Base-by-base conservation (phyloP, 2,888 invertebrate genomes). In the Tetrapedia diversipes region DNA sequence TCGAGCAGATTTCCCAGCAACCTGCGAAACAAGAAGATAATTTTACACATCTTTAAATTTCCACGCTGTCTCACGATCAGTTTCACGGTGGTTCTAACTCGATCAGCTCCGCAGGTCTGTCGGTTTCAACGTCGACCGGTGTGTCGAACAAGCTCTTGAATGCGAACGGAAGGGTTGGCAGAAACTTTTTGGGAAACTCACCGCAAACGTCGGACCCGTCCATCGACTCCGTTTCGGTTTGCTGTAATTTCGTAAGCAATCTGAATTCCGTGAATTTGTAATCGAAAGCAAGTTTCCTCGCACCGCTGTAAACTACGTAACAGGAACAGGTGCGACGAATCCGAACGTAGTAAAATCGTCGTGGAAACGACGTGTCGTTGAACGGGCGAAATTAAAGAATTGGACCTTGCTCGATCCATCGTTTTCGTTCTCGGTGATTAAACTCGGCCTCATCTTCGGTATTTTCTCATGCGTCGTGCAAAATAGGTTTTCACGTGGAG, bases 161-260 rank as follows among this genome's bases (percentile, higher is more conserved):
- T 41, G 53, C 43, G 14, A 67, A 37, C 8, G 87, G 87, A 49
- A 89, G 77, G 16, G 85, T 83, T 14, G 71, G 69, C 65, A 81
- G 39, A 37, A 72, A 73, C 37, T 57, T 64, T 53, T 47, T 45
- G n/a, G 14, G n/a, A 6, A 32, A 27, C 14, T 49, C 60, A 14
- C 19, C 53, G 59, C 27, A 16, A 64, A 34, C 19, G 32, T 54
- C n/a, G 22, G 47, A 22, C n/a, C 27, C 34, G 22, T 57, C 41
- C 19, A n/a, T 24, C 34, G 59, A 45, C 19, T 32, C 47, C 8
- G 14, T 11, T 32, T 34, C 51, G 37, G 16, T 19, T 37, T 1
- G 22, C 76, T 77, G 68, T 3, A 68, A 77, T 56, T 63, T 54
- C 16, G 19, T 11, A 37, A 68, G n/a, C 65, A 39, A 47, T 51